Evolutionary conservation across 2,888 invertebrate species (phyloP), one percentile per base, ranked within the genome.

Genomic region (Drosophila buzzatii): DNA sequence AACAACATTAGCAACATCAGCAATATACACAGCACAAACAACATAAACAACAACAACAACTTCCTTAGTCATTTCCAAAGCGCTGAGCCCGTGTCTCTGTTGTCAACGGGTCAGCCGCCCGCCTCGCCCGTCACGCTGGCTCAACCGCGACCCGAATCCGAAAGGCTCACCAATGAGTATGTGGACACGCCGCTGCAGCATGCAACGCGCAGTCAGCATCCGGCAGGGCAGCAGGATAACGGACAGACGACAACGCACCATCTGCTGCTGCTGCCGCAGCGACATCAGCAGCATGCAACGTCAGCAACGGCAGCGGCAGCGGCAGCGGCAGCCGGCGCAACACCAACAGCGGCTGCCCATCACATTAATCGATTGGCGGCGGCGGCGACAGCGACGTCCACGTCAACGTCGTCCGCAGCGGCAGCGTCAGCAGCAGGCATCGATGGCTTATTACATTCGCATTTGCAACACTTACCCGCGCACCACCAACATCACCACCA

Each of bases 91-190:
- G 89, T 82, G 81, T 90, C 91, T 20, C 45, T 77, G 63, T 37
- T 79, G 82, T 79, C 75, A 60, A 72, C 88, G 83, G 89, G 85
- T 76, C 89, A 88, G 87, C 91, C 86, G 87, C 91, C 91, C 89
- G 88, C 79, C 88, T 92, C 91, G 79, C 92, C 93, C 88, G 93
- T 94, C 92, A 94, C 94, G 82, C 93, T 94, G 91, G 95, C 94
- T 91, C 94, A 94, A 93, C 98, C 98, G 88, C 95, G 98, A 92
- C 97, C 98, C 89, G 97, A 97, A 93, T 95, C 95, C 92, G 97
- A 97, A 93, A 95, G 98, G 92, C 95, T 96, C 93, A 96, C 96
- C 93, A 98, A 98, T 95, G 97, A 98, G 93, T 98, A 98, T 95
- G 97, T 98, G 94, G 98, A 98, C 93, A 97, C 97, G 83, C 97